Percentiles rank a stretch among this genome's conserved stretches.
phyloP scores from a whole-genome alignment of 2,113 vertebrate species.

The Proterorhinus semilunaris region DNA sequence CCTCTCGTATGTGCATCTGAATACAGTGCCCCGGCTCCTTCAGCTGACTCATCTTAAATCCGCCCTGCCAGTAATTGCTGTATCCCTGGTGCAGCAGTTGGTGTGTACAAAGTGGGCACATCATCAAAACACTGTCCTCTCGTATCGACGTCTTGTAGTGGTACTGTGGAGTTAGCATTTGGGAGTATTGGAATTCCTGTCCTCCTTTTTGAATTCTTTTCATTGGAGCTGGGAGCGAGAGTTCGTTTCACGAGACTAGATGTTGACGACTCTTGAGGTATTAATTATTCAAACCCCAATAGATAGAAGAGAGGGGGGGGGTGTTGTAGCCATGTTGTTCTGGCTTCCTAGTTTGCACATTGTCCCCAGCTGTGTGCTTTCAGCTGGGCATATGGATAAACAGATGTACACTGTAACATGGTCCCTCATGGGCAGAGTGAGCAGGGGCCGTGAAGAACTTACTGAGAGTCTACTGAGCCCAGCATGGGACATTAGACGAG shows the following conservation, averaged over 20 bases:
- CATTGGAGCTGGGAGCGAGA: background rate
- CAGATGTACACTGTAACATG: conserved; percentile 21
- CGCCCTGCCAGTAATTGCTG: conserved; percentile 29
- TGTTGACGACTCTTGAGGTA: background rate
- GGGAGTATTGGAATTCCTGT: conserved; percentile 1
- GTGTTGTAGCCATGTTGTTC: background rate
- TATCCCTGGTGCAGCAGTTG: conserved; percentile 29
- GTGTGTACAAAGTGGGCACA: conserved; percentile 21
- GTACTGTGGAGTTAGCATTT: background rate
- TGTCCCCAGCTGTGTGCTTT: conserved; percentile 16
- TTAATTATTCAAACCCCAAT: no score
- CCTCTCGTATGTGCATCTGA: conserved; percentile 16
- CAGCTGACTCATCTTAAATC: conserved; percentile 39
- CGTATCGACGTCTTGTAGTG: conserved; percentile 7
- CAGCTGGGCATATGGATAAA: conserved; percentile 17
- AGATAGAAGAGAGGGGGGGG: no score
- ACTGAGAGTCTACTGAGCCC: background rate
- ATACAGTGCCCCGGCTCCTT: conserved; percentile 16
- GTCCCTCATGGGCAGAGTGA: conserved; percentile 17
- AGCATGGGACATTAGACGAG: no score
- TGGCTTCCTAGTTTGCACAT: conserved; percentile 1
- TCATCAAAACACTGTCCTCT: conserved; percentile 25
- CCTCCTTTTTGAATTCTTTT: background rate
- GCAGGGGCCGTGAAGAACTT: conserved; percentile 5
- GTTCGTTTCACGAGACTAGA: background rate